Conservation (phyloP, 2,888 invertebrate genomes). For the Agrotis ipsilon region DNA sequence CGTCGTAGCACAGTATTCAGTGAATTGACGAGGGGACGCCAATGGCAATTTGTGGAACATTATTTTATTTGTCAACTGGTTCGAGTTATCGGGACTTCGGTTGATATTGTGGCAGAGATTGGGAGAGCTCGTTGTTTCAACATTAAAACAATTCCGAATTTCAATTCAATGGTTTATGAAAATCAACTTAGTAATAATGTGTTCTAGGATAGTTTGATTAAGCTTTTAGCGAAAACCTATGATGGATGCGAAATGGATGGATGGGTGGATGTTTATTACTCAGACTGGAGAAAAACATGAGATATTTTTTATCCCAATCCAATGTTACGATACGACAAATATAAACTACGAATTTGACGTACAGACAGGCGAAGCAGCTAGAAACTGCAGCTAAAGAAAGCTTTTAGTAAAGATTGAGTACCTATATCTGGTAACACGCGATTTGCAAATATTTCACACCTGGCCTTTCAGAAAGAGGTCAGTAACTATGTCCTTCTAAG, state of each 20-base stretch:
- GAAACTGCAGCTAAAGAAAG: no score
- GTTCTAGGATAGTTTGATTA: neutral
- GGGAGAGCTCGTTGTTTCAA: neutral
- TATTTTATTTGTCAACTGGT: constrained; percentile 51
- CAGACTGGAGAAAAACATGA: no score
- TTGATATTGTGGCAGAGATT: constrained; percentile 25
- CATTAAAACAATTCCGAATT: neutral
- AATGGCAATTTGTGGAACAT: constrained; percentile 47
- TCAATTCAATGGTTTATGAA: neutral
- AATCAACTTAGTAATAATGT: neutral
- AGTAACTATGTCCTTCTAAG: neutral
- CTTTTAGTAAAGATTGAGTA: neutral
- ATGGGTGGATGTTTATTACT: no score
- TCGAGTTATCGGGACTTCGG: constrained; percentile 29
- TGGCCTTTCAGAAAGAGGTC: neutral
- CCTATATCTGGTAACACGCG: neutral
- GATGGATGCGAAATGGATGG: no score
- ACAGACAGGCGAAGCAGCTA: no score
- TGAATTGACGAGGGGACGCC: constrained; percentile 32
- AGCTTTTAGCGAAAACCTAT: no score
- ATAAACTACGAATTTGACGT: no score
- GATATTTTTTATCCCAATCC: no score
- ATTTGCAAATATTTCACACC: neutral
- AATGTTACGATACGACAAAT: no score
- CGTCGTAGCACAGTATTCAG: constrained; percentile 38